Conservation (phyloP, 2,888 invertebrate species). For the Tinea semifulvella region DNA sequence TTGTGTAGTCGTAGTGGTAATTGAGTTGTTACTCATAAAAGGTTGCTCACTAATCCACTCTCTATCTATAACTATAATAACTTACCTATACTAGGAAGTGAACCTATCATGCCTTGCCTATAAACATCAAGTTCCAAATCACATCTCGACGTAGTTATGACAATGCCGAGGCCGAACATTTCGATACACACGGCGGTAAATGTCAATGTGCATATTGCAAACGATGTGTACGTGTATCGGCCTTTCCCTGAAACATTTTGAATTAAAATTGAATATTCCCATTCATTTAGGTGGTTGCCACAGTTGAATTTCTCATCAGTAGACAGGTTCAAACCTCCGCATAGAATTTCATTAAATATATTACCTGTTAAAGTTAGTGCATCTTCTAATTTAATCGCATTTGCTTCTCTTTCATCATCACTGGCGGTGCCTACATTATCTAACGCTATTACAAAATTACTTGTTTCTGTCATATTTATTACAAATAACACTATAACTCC, state of each 20-base stretch:
- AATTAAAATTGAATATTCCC: not conserved
- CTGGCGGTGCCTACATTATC: not conserved
- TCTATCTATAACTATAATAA: not conserved
- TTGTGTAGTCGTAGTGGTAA: no score
- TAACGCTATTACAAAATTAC: not conserved
- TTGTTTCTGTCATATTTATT: not conserved
- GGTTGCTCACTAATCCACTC: no score
- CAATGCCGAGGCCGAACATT: conserved; percentile 17
- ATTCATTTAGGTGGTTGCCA: no score
- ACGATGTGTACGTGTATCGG: conserved; percentile 16
- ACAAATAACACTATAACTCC: not conserved
- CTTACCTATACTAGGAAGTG: conserved; percentile 18
- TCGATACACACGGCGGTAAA: conserved; percentile 17
- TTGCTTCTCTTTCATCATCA: not conserved
- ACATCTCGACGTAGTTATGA: conserved; percentile 16
- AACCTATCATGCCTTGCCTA: conserved; percentile 17
- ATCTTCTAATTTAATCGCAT: conserved; percentile 16
- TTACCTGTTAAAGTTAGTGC: conserved; percentile 17
- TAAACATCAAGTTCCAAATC: conserved; percentile 15
- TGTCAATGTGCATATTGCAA: conserved; percentile 16
- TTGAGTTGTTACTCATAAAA: no score
- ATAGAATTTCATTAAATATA: not conserved
- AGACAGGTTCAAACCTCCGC: no score
- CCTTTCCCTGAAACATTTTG: conserved; percentile 16
- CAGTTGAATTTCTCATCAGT: no score